These are phyloP conservation scores for Sphyrna mokarran DNA, from an alignment of 2,113 vertebrate species.

Conservation along the genomic window DNA sequence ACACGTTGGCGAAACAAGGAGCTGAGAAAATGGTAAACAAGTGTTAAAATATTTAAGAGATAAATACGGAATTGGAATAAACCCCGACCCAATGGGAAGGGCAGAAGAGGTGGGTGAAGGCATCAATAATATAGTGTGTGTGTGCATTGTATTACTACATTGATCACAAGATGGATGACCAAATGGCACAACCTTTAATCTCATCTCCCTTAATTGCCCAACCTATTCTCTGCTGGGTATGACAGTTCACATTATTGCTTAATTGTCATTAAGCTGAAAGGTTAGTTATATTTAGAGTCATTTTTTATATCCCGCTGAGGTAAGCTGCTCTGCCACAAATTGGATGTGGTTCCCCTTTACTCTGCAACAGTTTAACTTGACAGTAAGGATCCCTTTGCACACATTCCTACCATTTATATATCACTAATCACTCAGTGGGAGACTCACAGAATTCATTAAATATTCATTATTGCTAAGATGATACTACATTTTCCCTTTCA, in stretches of 20 bases:
- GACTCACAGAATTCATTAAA: slow-evolving; percentile 5
- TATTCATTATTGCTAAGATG: background rate
- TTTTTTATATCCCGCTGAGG: slow-evolving; percentile 17
- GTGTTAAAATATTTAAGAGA: background rate
- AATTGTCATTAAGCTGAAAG: slow-evolving; percentile 23
- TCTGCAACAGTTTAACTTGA: slow-evolving; percentile 10
- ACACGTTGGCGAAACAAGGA: background rate
- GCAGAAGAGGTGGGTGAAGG: background rate
- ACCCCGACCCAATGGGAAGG: background rate
- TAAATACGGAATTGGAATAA: background rate
- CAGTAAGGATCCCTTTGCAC: background rate
- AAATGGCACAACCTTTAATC: background rate
- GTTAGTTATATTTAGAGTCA: slow-evolving; percentile 6
- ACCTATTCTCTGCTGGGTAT: background rate
- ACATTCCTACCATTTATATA: background rate
- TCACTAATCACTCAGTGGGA: slow-evolving; percentile 24
- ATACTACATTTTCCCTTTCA: background rate
- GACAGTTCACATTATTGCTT: slow-evolving; percentile 20
- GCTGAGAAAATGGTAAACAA: background rate
- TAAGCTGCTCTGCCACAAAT: background rate
- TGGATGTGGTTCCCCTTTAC: background rate
- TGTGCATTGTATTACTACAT: background rate
- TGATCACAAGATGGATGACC: background rate
- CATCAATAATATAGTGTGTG: background rate
- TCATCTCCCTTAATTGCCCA: slow-evolving; percentile 1